Conservation (phyloP, 2,888 invertebrate species). For the Agonopterix arenella region DNA sequence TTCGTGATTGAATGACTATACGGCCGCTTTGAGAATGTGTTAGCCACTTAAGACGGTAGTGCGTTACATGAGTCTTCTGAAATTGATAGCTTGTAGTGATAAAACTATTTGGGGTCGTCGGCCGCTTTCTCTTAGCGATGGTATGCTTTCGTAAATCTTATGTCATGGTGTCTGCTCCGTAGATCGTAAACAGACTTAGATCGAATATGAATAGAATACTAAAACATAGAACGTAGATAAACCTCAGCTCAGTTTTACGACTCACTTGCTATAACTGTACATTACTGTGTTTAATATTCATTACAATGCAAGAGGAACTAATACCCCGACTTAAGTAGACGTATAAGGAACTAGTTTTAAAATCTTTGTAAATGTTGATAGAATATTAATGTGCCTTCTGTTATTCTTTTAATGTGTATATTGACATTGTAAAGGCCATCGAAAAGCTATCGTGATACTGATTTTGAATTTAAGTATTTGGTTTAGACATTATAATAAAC, state of each 20-base stretch:
- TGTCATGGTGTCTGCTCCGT: slow-evolving; percentile 33
- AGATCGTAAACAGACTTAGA: slow-evolving; percentile 1
- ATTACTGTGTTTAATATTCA: slow-evolving; percentile 31
- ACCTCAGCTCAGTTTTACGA: no score
- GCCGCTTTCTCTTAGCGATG: slow-evolving; percentile 52
- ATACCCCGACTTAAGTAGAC: slow-evolving; percentile 24
- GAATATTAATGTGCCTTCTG: no score
- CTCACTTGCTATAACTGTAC: slow-evolving; percentile 22
- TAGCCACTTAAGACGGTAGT: slow-evolving; percentile 23
- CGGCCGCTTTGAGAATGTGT: slow-evolving; percentile 34
- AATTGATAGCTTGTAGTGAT: slow-evolving; percentile 39
- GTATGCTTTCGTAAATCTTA: slow-evolving; percentile 48
- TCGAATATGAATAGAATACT: slow-evolving; percentile 15
- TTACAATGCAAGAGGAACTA: slow-evolving; percentile 27
- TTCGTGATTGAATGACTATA: slow-evolving; percentile 43
- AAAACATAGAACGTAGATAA: no score
- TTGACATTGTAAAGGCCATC: no score
- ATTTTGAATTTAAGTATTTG: slow-evolving; percentile 12
- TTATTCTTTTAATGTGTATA: no score
- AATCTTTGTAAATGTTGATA: neutral
- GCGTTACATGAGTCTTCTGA: slow-evolving; percentile 35
- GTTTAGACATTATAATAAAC: slow-evolving; percentile 27
- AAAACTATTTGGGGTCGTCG: slow-evolving; percentile 44
- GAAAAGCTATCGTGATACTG: no score
- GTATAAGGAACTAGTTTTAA: slow-evolving; percentile 42